phyloP scores from a whole-genome alignment of 2,797 vertebrate species.

The Scyliorhinus canicula region DNA sequence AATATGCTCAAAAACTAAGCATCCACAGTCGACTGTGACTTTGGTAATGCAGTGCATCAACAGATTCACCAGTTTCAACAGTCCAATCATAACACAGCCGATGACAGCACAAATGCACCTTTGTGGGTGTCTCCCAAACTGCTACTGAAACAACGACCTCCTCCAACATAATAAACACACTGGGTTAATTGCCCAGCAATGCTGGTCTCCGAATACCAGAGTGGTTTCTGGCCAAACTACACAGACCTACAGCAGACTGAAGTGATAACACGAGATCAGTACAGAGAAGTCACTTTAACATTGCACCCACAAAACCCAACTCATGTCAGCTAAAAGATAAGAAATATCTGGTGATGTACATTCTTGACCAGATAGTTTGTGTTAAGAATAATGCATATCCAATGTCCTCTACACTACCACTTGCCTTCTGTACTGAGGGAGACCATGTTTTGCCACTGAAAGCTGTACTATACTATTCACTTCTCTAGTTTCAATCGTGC shows the following conservation, averaged over 20 bases:
- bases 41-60: not conserved
- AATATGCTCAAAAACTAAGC: not conserved
- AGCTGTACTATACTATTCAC: not conserved
- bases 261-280: not conserved
- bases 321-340: not conserved
- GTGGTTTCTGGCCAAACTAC: not conserved
- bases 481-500: not conserved
- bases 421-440: not conserved
- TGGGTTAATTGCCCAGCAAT: not conserved
- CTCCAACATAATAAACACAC: not conserved
- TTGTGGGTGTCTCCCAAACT: not conserved
- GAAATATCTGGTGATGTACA: too few species aligned
- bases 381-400: not conserved
- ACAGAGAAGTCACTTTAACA: not conserved
- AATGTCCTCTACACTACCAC: not conserved
- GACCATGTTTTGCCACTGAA: not conserved
- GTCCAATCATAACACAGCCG: not conserved
- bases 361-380: not conserved
- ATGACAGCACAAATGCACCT: not conserved
- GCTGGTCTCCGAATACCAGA: not conserved
- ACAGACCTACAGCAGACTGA: not conserved
- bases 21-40: not conserved
- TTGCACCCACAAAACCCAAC: not conserved
- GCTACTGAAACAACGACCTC: not conserved
- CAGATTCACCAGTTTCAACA: not conserved